Conservation (phyloP, 2,113 vertebrate genomes). For the Bubalus kerabau region DNA sequence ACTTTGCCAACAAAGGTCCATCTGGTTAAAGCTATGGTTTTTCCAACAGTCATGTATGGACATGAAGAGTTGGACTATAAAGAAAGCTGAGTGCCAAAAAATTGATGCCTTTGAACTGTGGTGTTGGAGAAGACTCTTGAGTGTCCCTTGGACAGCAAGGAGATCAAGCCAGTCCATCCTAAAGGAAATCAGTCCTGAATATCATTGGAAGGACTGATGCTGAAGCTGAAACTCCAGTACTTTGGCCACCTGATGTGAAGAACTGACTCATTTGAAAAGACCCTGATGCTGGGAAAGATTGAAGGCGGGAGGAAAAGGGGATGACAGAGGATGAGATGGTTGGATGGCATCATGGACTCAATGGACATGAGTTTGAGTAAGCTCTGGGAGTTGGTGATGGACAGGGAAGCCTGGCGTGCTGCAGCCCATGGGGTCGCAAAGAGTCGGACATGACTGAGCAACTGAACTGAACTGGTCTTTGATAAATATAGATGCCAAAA, state of each 20-base stretch:
- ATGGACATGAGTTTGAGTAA: not conserved
- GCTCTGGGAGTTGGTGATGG: not conserved
- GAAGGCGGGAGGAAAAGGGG: not conserved
- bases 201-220: not conserved
- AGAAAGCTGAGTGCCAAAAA: rapidly evolving
- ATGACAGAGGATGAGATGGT: rapidly evolving
- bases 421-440: not conserved
- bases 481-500: not conserved
- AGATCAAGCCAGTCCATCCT: not conserved
- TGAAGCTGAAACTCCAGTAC: not conserved
- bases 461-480: not conserved
- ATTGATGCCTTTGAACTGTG: not conserved
- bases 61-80: not conserved
- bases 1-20: not conserved
- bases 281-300: not conserved
- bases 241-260: not conserved
- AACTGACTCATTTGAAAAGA: not conserved
- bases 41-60: not conserved
- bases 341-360: not conserved
- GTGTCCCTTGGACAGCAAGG: not conserved
- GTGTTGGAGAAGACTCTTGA: not conserved
- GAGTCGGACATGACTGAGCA: not conserved
- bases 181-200: not conserved
- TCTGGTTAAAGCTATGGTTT: not conserved
- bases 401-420: rapidly evolving